Percentiles rank a stretch among this genome's conserved stretches.
Evolutionary conservation across 2,113 vertebrate genomes (phyloP).

Genomic region (Cephalopholis sonnerati): DNA sequence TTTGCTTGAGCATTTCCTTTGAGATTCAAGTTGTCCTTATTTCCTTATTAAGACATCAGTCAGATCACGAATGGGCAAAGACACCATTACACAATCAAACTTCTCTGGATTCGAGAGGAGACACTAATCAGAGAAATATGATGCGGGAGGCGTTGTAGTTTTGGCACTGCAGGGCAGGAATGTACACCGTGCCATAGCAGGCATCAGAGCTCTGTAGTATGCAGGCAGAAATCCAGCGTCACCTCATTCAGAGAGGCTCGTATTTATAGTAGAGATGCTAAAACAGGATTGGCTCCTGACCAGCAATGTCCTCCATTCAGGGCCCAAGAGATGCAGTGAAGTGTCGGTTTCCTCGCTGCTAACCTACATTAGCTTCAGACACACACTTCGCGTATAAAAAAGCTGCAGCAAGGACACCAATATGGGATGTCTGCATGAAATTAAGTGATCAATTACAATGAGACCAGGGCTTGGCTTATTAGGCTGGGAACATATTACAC

Average conservation of each 20-base stretch:
- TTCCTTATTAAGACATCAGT: neutral
- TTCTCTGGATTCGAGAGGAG: neutral
- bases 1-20: neutral
- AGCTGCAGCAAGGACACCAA: conserved; percentile 16
- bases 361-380: conserved; percentile 74
- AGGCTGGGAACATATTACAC: neutral
- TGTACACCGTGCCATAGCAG: conserved; percentile 55
- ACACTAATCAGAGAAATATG: conserved; percentile 56
- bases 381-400: conserved; percentile 20
- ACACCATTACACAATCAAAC: conserved; percentile 35
- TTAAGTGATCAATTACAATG: neutral
- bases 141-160: conserved; percentile 45
- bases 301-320: conserved; percentile 81
- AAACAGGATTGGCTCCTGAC: conserved; percentile 82
- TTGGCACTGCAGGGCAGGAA: conserved; percentile 51
- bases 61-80: neutral
- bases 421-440: neutral
- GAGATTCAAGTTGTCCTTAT: conserved; percentile 6
- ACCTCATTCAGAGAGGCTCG: conserved; percentile 81
- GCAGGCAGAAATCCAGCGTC: conserved; percentile 76
- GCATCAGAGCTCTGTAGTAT: conserved; percentile 62
- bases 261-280: conserved; percentile 84
- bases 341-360: conserved; percentile 74
- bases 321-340: conserved; percentile 63
- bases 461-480: neutral